phyloP scores from a whole-genome alignment of 1,140 invertebrate genomes.

The Lysiphlebus fabarum region DNA sequence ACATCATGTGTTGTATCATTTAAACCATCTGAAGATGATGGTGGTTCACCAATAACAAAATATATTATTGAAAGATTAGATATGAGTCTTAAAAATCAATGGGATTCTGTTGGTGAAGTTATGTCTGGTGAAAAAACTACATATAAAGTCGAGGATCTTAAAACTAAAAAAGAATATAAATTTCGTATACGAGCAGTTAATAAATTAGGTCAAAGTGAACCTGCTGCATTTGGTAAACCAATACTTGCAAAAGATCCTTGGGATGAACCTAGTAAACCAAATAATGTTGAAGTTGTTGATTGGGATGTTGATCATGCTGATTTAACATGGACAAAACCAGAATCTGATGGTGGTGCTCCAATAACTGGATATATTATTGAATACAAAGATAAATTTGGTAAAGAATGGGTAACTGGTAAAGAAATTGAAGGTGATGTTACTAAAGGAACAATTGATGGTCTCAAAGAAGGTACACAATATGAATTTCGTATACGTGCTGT shows the following conservation, averaged over 20 bases:
- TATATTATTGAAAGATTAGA: constrained; percentile 96
- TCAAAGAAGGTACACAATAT: constrained; percentile 93
- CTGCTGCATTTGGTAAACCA: constrained; percentile 78
- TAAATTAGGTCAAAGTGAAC: constrained; percentile 84
- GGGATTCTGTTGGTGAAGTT: constrained; percentile 80
- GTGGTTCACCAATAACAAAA: constrained; percentile 83
- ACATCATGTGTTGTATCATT: constrained; percentile 88
- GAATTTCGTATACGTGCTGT: constrained; percentile 94
- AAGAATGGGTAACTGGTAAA: constrained; percentile 81
- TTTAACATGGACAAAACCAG: constrained; percentile 86
- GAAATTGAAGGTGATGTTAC: constrained; percentile 75
- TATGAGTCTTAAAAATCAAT: constrained; percentile 79
- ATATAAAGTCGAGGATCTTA: constrained; percentile 86
- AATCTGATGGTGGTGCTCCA: constrained; percentile 88
- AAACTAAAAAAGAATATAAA: constrained; percentile 86
- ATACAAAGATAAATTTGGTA: constrained; percentile 89
- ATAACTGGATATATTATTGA: constrained; percentile 92
- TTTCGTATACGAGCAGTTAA: constrained; percentile 95
- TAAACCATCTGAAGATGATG: constrained; percentile 90
- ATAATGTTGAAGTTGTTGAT: constrained; percentile 84
- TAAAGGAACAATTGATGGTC: constrained; percentile 75
- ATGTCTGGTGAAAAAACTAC: constrained; percentile 62
- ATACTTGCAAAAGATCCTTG: constrained; percentile 96
- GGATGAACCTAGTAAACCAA: constrained; percentile 93
- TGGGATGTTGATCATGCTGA: constrained; percentile 96